phyloP scores from a whole-genome alignment of 1,140 invertebrate species.

The Latrodectus geometricus region DNA sequence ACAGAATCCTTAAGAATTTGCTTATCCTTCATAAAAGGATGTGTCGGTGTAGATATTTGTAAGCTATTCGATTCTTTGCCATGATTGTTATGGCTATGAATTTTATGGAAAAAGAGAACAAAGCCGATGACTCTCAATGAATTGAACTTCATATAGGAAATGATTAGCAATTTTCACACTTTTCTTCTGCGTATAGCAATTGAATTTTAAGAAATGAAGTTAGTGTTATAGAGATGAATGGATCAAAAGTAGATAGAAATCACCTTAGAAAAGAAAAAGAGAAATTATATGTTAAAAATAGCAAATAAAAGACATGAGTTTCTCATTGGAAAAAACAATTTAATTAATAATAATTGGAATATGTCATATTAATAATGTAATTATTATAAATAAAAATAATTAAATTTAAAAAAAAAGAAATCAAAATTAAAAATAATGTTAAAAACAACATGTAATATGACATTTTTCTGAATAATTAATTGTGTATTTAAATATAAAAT shows the following conservation, averaged over 20 bases:
- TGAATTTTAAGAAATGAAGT: neutral
- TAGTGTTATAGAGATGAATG: neutral
- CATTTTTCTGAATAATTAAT: no score
- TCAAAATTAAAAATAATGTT: neutral
- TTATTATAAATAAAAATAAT: neutral
- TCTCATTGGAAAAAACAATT: neutral
- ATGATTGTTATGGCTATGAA: neutral
- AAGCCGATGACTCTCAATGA: neutral
- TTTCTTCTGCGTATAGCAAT: neutral
- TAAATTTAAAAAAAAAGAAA: neutral
- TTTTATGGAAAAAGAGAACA: neutral
- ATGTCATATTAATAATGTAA: neutral
- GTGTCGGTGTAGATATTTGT: neutral
- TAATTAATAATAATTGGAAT: neutral
- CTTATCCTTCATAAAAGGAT: neutral
- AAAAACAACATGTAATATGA: neutral
- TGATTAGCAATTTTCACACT: neutral
- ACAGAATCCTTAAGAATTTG: conserved; percentile 1
- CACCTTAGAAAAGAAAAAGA: neutral
- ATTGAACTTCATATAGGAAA: neutral
- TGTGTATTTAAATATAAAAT: no score
- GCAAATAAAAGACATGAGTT: neutral
- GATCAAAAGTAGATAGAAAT: neutral
- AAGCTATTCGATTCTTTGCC: neutral
- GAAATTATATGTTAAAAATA: neutral